A percentile compares a stretch with the other conserved stretches of the same genome.
phyloP scores from a whole-genome alignment of 1,140 invertebrate genomes.

The Ctenoplectra terminalis region DNA sequence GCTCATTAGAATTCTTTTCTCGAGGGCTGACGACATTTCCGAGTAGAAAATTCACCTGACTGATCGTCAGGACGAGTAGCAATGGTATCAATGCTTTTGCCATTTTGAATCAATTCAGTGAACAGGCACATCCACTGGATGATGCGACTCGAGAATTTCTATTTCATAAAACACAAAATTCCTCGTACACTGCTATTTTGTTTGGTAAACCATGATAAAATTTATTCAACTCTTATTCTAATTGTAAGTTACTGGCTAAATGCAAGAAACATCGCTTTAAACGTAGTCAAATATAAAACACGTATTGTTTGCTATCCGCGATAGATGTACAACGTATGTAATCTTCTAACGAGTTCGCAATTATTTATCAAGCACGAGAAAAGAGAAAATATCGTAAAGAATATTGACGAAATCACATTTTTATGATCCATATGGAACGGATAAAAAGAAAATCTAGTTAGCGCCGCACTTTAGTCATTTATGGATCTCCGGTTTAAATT shows the following conservation, averaged over 20 bases:
- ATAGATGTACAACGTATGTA: neutral
- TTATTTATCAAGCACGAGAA: neutral
- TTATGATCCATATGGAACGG: neutral
- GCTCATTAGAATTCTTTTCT: neutral
- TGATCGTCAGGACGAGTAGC: slow-evolving; percentile 18
- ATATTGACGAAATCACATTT: neutral
- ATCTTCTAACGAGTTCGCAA: neutral
- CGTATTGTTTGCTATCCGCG: too few relatives aligned
- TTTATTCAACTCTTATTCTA: too few relatives aligned
- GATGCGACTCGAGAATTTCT: neutral
- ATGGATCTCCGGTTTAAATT: too few relatives aligned
- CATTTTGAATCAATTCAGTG: slow-evolving; percentile 16
- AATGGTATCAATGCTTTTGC: slow-evolving; percentile 19
- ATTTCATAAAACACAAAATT: slow-evolving; percentile 4
- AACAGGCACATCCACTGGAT: neutral
- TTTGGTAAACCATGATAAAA: too few relatives aligned
- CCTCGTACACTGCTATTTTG: neutral
- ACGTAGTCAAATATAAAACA: too few relatives aligned
- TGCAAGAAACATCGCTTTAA: too few relatives aligned
- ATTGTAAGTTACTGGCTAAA: too few relatives aligned
- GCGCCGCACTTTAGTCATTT: neutral
- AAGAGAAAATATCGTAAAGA: neutral
- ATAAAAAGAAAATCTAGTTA: neutral
- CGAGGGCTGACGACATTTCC: neutral
- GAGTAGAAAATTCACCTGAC: neutral